These are phyloP conservation scores for Tamias sibiricus DNA, from an alignment of 2,113 vertebrate genomes.

Conservation along the genomic window DNA sequence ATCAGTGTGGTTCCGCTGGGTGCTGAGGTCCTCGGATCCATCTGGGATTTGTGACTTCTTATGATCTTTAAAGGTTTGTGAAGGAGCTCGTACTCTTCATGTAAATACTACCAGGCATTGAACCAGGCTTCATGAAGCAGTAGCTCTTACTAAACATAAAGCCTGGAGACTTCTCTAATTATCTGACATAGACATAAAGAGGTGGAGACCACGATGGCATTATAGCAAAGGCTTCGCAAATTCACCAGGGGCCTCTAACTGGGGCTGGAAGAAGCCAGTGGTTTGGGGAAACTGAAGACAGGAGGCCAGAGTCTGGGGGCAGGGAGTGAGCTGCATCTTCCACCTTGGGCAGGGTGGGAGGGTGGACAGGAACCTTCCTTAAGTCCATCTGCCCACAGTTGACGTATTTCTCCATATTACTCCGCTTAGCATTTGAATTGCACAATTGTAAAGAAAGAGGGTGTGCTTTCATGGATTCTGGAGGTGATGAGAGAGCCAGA, in stretches of 20 bases:
- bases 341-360: not conserved
- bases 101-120: not conserved
- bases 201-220: fast-evolving
- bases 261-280: too few species aligned
- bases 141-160: not conserved
- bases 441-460: not conserved
- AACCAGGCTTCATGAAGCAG: not conserved
- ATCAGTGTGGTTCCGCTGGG: too few species aligned
- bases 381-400: not conserved
- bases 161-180: not conserved
- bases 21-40: not conserved
- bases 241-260: not conserved
- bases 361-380: fast-evolving
- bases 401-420: not conserved
- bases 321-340: not conserved
- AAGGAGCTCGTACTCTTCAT: not conserved
- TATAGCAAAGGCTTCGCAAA: not conserved
- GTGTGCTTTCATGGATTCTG: not conserved
- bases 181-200: not conserved
- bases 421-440: not conserved
- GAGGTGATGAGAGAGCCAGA: not conserved
- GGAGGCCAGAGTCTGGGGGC: not conserved
- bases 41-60: not conserved
- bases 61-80: not conserved
- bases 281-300: not conserved